Evolutionary conservation across 2,113 vertebrate species (phyloP), one percentile per base, ranked within the genome.

Genomic region (Entelurus aequoreus): DNA sequence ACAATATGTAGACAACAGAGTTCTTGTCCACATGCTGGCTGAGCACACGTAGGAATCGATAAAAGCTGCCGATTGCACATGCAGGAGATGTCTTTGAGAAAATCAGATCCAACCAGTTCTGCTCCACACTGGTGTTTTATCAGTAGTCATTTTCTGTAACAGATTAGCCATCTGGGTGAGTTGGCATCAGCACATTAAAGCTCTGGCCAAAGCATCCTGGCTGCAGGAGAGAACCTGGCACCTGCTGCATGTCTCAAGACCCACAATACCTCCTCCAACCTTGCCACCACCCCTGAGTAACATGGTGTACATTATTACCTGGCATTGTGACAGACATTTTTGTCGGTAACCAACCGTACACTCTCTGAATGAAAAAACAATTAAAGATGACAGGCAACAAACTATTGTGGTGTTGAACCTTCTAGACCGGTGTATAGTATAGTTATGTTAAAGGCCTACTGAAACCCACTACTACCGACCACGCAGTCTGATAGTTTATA

Each of bases 111-210:
- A 53, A 71, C 35, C 51, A 53, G 61, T 55, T 58, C 71, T 57
- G 66, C 44, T 75, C 40, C 67, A 67, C 78, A 73, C 67, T 77
- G 67, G 68, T 78, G 78, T 81, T 84, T 85, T 72, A 64, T 83
- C 75, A 82, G 76, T 76, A 75, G 66, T 79, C 84, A 80, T 75
- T 71, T 76, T 79, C 65, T 28, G 79, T 67, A 66, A 75, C 76
- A 75, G 86, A 84, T 78, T 80, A 83, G 78, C 83, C 86, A 87
- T 86, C 82, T 87, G 82, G 76, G 67, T 72, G 62, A 62, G 46
- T 75, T 83, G 80, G 83, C 83, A 28, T 72, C 50, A 48, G 64
- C 0, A 6, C 28, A 54, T 53, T 50, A 47, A 76, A 81, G 69
- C 62, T 73, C 71, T 83, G 80, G 75, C 80, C 77, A 76, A 49